Evolutionary conservation across 2,888 invertebrate genomes (phyloP), one percentile per base, ranked within the genome.

Genomic region (Hedychridium roseum): DNA sequence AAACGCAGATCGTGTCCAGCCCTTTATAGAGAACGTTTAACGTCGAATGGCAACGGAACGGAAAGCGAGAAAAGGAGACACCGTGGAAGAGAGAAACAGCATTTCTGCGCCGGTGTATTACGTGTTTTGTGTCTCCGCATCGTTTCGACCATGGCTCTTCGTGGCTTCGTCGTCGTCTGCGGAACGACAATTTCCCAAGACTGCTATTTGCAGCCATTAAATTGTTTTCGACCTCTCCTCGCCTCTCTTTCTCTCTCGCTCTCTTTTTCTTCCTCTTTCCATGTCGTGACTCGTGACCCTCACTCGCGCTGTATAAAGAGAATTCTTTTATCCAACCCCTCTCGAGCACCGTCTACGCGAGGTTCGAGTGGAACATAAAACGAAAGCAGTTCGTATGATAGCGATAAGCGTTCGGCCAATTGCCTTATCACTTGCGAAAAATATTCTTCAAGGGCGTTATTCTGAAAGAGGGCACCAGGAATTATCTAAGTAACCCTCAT

Each of bases 1-100:
- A 62, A 68, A 57, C 68, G 60, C 71, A 73, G 74, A 73, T 74
- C 74, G 74, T 68, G 71, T 73, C 68, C 71, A 66, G 68, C 68
- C 66, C 66, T 70, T 73, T 73, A 70, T 65, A 64, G 57, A 43
- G 56, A 61, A 58, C 70, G 66, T 68, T 72, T 72, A 73, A 71
- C 66, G 52, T 68, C 65, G 48, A 60, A 66, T 64, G 57, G 62
- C 56, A 58, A 62, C 60, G 57, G 60, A 53, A 52, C 47, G 54
- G 50, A 48, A 50, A 39, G 46, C 48, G n/a, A n/a, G n/a, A n/a
- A n/a, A n/a, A n/a, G n/a, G n/a, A n/a, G n/a, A n/a, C n/a, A n/a
- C n/a, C n/a, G n/a, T n/a, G n/a, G n/a, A n/a, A n/a, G n/a, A n/a
- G n/a, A n/a, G n/a, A n/a, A n/a, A n/a, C n/a, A n/a, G n/a, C n/a